phyloP scores from a whole-genome alignment of 2,113 vertebrate genomes.

The Poeciliopsis prolifica region DNA sequence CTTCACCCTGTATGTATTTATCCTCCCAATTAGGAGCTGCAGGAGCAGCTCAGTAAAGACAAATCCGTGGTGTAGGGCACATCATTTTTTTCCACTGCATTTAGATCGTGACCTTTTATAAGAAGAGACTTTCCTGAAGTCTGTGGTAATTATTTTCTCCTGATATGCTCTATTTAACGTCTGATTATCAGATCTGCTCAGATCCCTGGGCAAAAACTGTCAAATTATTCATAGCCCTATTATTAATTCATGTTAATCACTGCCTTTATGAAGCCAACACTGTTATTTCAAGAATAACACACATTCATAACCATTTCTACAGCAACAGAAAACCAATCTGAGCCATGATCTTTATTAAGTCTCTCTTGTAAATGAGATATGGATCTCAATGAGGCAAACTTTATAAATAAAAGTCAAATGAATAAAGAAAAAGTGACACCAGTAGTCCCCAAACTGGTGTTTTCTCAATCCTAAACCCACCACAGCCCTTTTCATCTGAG shows the following conservation, averaged over 20 bases:
- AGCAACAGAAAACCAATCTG: not conserved
- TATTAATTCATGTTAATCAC: conserved; percentile 47
- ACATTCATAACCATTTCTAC: not conserved
- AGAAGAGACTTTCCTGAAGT: not conserved
- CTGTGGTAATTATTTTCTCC: conserved; percentile 38
- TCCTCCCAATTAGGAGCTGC: conserved; percentile 1
- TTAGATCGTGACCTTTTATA: conserved; percentile 35
- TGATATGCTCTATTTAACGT: conserved; percentile 17
- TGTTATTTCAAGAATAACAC: conserved; percentile 16
- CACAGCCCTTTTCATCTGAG: conserved; percentile 3
- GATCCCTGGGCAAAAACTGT: conserved; percentile 34
- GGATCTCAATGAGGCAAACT: no score
- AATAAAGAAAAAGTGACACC: not conserved
- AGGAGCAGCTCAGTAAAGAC: conserved; percentile 5
- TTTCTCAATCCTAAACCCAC: not conserved
- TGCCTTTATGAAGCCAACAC: conserved; percentile 12
- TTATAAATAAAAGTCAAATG: no score
- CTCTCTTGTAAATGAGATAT: no score
- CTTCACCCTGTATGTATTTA: not conserved
- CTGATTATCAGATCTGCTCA: conserved; percentile 25
- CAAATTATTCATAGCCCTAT: conserved; percentile 49
- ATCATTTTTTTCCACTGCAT: not conserved
- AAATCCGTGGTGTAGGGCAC: conserved; percentile 16
- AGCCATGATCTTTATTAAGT: conserved; percentile 5
- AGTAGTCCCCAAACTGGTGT: not conserved